A percentile compares a stretch with the other conserved stretches of the same genome.
phyloP scores from a whole-genome alignment of 2,113 vertebrate species.

The Osmerus mordax region DNA sequence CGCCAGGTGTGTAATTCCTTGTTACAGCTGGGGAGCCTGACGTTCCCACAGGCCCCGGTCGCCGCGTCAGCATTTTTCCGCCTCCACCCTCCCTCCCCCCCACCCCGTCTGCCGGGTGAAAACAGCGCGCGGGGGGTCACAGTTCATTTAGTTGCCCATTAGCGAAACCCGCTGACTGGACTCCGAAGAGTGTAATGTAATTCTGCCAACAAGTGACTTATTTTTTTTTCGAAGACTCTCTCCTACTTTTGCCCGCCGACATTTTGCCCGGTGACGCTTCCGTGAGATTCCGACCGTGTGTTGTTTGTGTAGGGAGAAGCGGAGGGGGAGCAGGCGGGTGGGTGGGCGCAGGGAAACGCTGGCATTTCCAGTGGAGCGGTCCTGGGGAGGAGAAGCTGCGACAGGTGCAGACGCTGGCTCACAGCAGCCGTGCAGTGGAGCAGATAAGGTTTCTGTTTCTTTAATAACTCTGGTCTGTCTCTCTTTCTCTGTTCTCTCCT shows the following conservation, averaged over 20 bases:
- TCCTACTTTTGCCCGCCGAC: background rate
- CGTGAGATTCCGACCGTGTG: too few relatives aligned
- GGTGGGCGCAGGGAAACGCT: too few relatives aligned
- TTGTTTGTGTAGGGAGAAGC: too few relatives aligned
- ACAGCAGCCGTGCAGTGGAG: too few relatives aligned
- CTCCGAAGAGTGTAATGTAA: background rate
- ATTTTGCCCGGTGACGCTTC: too few relatives aligned
- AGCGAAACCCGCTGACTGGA: conserved; percentile 23
- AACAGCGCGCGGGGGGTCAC: conserved; percentile 10
- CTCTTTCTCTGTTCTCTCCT: background rate
- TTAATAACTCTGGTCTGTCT: background rate
- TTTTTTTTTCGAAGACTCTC: background rate
- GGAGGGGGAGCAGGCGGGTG: too few relatives aligned
- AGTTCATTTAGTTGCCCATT: conserved; percentile 31
- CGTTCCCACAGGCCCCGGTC: background rate
- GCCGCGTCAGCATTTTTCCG: background rate
- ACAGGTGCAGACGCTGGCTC: too few relatives aligned
- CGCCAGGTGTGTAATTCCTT: conserved; percentile 8
- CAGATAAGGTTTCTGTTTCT: background rate
- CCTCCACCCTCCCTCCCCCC: background rate
- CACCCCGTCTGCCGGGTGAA: background rate
- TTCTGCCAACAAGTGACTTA: background rate
- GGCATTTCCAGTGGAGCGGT: too few relatives aligned
- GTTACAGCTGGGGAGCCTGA: conserved; percentile 10
- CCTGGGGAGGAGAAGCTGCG: too few relatives aligned